Evolutionary conservation across 2,888 invertebrate genomes (phyloP).

Genomic region (Maniola hyperantus): DNA sequence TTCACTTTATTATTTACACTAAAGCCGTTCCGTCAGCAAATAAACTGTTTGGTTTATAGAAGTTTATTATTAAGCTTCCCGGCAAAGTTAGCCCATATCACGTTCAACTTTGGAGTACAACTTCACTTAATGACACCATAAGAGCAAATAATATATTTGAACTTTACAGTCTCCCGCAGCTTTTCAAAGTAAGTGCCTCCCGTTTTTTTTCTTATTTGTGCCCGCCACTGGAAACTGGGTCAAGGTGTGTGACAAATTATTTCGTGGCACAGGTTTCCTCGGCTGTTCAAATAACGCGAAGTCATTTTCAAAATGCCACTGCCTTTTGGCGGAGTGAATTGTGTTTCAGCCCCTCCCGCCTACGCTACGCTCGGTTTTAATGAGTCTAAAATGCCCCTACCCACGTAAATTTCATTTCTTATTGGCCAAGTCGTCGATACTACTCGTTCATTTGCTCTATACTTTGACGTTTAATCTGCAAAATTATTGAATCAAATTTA

Average conservation of each 20-base stretch:
- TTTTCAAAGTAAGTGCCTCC: slow-evolving; percentile 36
- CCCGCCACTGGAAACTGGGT: slow-evolving; percentile 45
- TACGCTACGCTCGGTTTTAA: slow-evolving; percentile 38
- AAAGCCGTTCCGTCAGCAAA: slow-evolving; percentile 5
- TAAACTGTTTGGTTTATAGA: slow-evolving; percentile 21
- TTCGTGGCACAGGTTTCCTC: slow-evolving; percentile 52
- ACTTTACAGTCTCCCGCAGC: slow-evolving; percentile 29
- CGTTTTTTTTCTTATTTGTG: slow-evolving; percentile 41
- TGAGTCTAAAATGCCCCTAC: slow-evolving; percentile 33
- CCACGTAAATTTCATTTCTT: slow-evolving; percentile 36
- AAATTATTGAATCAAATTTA: not conserved
- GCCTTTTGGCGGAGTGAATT: slow-evolving; percentile 50
- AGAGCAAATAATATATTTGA: slow-evolving; percentile 30
- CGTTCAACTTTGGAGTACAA: slow-evolving; percentile 21
- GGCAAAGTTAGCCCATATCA: slow-evolving; percentile 20
- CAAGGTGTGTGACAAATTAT: slow-evolving; percentile 69
- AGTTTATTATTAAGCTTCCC: slow-evolving; percentile 20
- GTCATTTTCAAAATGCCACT: slow-evolving; percentile 58
- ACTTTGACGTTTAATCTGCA: not conserved
- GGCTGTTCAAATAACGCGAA: slow-evolving; percentile 60
- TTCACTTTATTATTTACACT: slow-evolving; percentile 8
- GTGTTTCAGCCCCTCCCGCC: slow-evolving; percentile 37
- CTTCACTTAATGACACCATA: slow-evolving; percentile 25
- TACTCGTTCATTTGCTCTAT: slow-evolving; percentile 8
- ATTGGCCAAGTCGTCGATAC: slow-evolving; percentile 30